phyloP scores from a whole-genome alignment of 2,888 invertebrate species.

The Heliconius charithonia region DNA sequence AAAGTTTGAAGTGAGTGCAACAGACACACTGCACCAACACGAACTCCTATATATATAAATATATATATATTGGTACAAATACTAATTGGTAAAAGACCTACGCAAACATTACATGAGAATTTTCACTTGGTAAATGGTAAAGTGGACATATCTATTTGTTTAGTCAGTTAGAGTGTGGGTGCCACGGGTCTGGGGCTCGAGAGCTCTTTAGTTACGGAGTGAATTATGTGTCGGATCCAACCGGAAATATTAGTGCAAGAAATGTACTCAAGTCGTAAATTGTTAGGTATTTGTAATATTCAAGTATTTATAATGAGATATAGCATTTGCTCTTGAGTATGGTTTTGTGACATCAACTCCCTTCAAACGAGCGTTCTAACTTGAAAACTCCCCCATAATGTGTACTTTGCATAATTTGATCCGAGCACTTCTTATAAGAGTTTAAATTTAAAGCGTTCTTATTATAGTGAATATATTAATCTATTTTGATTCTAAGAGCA shows the following conservation, averaged over 20 bases:
- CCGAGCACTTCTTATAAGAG: neutral
- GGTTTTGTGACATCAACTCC: slow-evolving; percentile 27
- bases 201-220: slow-evolving; percentile 65
- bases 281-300: slow-evolving; percentile 5
- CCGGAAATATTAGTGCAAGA: slow-evolving; percentile 25
- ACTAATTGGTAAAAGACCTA: slow-evolving; percentile 83
- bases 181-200: slow-evolving; percentile 71
- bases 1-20: slow-evolving; percentile 65
- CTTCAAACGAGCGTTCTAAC: slow-evolving; percentile 46
- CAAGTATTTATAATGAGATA: neutral
- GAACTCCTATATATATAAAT: slow-evolving; percentile 50
- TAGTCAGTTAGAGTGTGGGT: slow-evolving; percentile 82
- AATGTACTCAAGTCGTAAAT: slow-evolving; percentile 19
- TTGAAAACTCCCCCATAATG: slow-evolving; percentile 30
- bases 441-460: neutral
- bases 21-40: slow-evolving; percentile 64
- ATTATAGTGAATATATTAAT: neutral
- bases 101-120: slow-evolving; percentile 81
- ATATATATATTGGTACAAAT: slow-evolving; percentile 74
- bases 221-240: slow-evolving; percentile 50
- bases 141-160: slow-evolving; percentile 81
- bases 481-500: no score
- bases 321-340: slow-evolving; percentile 19
- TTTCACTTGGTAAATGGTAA: slow-evolving; percentile 82
- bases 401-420: slow-evolving; percentile 12